These are phyloP conservation scores for Caranx melampygus DNA, from an alignment of 2,113 vertebrate species.

Conservation along the genomic window DNA sequence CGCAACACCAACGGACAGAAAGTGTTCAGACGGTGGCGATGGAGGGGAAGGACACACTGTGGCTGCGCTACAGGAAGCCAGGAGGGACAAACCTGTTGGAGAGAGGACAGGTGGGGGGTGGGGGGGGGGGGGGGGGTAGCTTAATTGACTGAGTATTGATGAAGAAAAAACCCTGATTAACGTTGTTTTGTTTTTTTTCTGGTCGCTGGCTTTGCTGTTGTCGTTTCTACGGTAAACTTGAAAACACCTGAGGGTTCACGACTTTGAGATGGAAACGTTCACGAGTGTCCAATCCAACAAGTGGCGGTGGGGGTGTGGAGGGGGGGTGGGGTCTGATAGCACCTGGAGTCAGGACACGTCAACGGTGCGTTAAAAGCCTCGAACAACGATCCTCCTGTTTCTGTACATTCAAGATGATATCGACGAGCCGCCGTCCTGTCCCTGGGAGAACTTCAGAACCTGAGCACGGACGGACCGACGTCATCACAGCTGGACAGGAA, in stretches of 20 bases:
- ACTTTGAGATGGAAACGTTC: neutral
- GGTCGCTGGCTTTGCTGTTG: conserved; percentile 62
- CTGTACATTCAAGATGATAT: conserved; percentile 67
- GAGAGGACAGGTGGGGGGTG: conserved; percentile 3
- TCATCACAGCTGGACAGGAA: neutral
- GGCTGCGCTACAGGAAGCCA: conserved; percentile 37
- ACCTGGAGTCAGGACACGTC: conserved; percentile 13
- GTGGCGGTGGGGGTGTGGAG: no score
- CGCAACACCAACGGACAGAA: conserved; percentile 20
- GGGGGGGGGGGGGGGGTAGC: conserved; percentile 39
- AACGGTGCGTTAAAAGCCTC: conserved; percentile 8
- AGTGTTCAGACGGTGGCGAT: conserved; percentile 35
- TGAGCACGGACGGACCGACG: neutral
- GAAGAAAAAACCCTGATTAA: conserved; percentile 73
- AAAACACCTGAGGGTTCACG: conserved; percentile 67
- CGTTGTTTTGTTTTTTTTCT: neutral
- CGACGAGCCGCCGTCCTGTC: conserved; percentile 15
- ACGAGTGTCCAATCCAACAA: neutral
- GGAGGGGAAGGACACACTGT: conserved; percentile 39
- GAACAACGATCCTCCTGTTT: neutral
- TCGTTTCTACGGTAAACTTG: conserved; percentile 55
- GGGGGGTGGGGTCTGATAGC: neutral
- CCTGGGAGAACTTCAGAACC: neutral
- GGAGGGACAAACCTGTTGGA: conserved; percentile 42
- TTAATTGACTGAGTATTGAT: conserved; percentile 47